These are phyloP conservation scores for Poecilia wingei DNA, from an alignment of 2,797 vertebrate species.

Conservation along the genomic window DNA sequence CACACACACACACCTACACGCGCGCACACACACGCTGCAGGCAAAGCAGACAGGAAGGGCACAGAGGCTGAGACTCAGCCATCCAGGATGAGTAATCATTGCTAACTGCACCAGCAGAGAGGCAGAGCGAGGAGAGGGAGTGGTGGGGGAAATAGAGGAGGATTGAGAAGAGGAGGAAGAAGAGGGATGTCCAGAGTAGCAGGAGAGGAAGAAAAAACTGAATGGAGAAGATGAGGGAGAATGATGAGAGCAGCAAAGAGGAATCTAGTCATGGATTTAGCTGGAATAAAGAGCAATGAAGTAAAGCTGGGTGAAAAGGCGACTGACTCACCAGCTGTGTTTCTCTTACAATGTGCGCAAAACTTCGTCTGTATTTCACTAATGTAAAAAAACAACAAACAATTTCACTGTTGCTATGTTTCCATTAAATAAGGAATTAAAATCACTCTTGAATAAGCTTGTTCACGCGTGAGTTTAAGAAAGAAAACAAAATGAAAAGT, in stretches of 20 bases:
- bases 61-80: conserved; percentile 60
- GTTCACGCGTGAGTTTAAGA: neutral
- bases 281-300: conserved; percentile 18
- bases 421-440: no score
- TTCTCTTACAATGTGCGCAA: neutral
- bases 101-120: conserved; percentile 59
- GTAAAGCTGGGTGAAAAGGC: conserved; percentile 22
- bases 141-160: neutral
- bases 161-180: neutral
- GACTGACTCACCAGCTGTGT: conserved; percentile 31
- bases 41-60: conserved; percentile 64
- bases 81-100: conserved; percentile 71
- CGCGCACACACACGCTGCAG: conserved; percentile 39
- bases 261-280: conserved; percentile 4
- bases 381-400: no score
- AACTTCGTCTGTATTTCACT: neutral
- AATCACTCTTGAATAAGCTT: no score
- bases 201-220: conserved; percentile 14
- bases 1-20: conserved; percentile 27
- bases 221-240: conserved; percentile 13
- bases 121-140: conserved; percentile 25
- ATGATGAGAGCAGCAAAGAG: neutral
- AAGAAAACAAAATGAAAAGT: neutral
- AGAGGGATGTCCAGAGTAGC: conserved; percentile 20
- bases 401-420: no score